Conservation (phyloP, 2,888 invertebrate genomes). For the Poecilus cupreus region DNA sequence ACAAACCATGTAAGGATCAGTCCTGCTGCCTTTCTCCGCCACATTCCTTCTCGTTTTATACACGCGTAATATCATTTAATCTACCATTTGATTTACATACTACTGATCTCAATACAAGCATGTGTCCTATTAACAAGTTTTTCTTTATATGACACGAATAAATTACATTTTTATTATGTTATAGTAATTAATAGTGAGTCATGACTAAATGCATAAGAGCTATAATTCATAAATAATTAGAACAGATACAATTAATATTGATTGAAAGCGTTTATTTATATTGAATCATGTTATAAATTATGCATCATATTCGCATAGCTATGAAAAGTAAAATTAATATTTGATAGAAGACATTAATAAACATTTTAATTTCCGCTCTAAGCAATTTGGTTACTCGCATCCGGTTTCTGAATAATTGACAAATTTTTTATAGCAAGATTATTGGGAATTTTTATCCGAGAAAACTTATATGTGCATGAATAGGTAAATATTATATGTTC, state of each 20-base stretch:
- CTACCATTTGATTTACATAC: conserved; percentile 31
- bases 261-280: conserved; percentile 28
- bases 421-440: conserved; percentile 15
- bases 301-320: background rate
- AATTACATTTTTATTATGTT: conserved; percentile 38
- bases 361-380: conserved; percentile 5
- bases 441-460: no score
- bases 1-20: conserved; percentile 29
- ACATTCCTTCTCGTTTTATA: conserved; percentile 6
- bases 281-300: conserved; percentile 5
- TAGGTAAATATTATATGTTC: no score
- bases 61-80: background rate
- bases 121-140: conserved; percentile 17
- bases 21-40: background rate
- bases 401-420: background rate
- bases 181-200: conserved; percentile 48
- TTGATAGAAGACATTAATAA: conserved; percentile 6
- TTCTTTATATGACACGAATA: conserved; percentile 33
- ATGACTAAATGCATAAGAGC: background rate
- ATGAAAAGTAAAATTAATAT: conserved; percentile 29
- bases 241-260: conserved; percentile 25
- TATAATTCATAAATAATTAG: conserved; percentile 40
- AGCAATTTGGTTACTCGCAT: background rate
- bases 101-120: conserved; percentile 31
- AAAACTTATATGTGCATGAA: no score